Percentiles rank a stretch among this genome's conserved stretches.
phyloP scores from a whole-genome alignment of 2,113 vertebrate genomes.

The Machaerirhynchus nigripectus region DNA sequence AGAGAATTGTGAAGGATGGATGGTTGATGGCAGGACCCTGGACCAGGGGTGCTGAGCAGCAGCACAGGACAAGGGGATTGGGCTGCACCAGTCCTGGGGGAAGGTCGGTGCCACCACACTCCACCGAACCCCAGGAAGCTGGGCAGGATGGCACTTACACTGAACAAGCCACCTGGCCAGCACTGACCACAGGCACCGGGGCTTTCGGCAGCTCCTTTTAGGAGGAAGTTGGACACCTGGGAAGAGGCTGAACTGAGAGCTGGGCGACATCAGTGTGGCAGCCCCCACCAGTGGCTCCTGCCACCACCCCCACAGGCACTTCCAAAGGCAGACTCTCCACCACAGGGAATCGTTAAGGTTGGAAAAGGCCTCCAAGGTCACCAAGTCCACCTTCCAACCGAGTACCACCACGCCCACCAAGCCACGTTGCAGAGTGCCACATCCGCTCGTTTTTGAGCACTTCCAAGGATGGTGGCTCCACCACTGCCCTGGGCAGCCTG shows the following conservation, averaged over 20 bases:
- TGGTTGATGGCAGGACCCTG: rapidly evolving
- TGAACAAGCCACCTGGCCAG: neutral
- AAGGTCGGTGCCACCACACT: neutral
- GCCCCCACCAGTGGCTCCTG: neutral
- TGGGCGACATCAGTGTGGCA: rapidly evolving
- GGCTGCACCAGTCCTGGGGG: neutral
- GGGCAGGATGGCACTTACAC: too few species aligned
- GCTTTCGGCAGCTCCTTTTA: neutral
- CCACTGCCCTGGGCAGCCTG: neutral
- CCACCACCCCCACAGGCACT: neutral
- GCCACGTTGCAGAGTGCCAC: too few species aligned
- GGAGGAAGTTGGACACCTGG: neutral
- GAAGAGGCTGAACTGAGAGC: neutral
- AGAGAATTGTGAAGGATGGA: neutral
- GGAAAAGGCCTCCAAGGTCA: neutral
- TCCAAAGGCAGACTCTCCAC: neutral
- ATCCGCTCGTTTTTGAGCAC: neutral
- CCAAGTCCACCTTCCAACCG: too few species aligned
- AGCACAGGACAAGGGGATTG: neutral
- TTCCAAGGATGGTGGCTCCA: neutral
- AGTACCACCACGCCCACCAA: neutral
- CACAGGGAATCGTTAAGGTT: neutral
- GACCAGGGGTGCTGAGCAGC: neutral
- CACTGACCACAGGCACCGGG: rapidly evolving
- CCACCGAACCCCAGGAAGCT: neutral